Evolutionary conservation across 92 coral and sea anemone species (phyloP).

Genomic region (Parazoanthus atlanticus): DNA sequence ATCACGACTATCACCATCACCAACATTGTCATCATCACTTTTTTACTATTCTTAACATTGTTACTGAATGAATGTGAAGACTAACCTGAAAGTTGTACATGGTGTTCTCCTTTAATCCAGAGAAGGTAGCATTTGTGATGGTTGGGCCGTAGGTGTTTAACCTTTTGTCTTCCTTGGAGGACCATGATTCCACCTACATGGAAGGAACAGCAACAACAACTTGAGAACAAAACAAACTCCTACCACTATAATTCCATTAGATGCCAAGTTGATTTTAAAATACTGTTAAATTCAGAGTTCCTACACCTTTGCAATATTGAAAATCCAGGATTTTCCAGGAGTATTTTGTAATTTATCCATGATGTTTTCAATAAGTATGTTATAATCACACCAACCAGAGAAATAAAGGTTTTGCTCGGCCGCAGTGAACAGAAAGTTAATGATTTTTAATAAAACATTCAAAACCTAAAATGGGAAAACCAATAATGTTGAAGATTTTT

Average conservation of each 20-base stretch:
- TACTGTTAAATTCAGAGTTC: too few relatives aligned
- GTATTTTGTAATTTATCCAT: too few relatives aligned
- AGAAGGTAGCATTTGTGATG: neutral
- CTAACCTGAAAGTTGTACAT: constrained; percentile 27
- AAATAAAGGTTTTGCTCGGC: too few relatives aligned
- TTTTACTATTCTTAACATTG: too few relatives aligned
- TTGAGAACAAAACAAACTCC: neutral
- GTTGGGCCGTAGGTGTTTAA: neutral
- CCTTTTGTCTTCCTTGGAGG: neutral
- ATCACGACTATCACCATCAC: neutral
- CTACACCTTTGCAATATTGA: too few relatives aligned
- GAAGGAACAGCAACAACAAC: neutral
- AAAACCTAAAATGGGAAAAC: too few relatives aligned
- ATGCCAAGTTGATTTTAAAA: neutral
- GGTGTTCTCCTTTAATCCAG: constrained; percentile 10
- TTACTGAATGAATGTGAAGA: neutral
- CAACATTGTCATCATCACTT: neutral
- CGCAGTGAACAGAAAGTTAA: too few relatives aligned
- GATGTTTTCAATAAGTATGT: too few relatives aligned
- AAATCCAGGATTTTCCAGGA: too few relatives aligned
- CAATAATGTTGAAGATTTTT: too few relatives aligned
- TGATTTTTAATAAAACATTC: too few relatives aligned
- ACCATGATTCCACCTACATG: neutral
- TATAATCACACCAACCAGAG: too few relatives aligned
- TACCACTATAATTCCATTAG: neutral